These are phyloP conservation scores for Elymnias hypermnestra DNA, from an alignment of 1,140 invertebrate genomes.

Conservation along the genomic window DNA sequence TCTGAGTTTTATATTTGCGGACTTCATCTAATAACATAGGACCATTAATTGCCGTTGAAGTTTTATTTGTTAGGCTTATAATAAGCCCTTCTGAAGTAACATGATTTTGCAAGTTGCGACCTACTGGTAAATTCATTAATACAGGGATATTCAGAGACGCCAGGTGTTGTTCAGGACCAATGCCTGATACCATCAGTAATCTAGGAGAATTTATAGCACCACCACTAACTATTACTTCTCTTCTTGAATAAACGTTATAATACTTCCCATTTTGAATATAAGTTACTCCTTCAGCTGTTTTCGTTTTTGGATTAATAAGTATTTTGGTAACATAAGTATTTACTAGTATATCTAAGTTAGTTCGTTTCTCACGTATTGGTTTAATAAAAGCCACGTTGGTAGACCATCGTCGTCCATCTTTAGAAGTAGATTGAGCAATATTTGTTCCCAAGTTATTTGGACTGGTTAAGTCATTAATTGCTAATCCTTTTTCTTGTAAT, in stretches of 20 bases:
- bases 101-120: constrained; percentile 90
- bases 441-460: constrained; percentile 77
- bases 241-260: constrained; percentile 71
- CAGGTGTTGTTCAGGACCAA: constrained; percentile 81
- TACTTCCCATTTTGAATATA: constrained; percentile 78
- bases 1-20: constrained; percentile 72
- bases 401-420: constrained; percentile 81
- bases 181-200: constrained; percentile 85
- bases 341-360: constrained; percentile 84
- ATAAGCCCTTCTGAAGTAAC: constrained; percentile 77
- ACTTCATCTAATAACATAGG: constrained; percentile 72
- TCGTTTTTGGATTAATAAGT: constrained; percentile 82
- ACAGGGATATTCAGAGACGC: constrained; percentile 77
- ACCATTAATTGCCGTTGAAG: constrained; percentile 55
- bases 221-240: constrained; percentile 85
- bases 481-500: constrained; percentile 78
- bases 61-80: constrained; percentile 74
- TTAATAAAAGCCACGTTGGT: constrained; percentile 84
- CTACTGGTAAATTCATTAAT: constrained; percentile 80
- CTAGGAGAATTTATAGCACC: constrained; percentile 85
- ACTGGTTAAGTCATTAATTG: constrained; percentile 76
- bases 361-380: constrained; percentile 80
- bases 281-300: constrained; percentile 83
- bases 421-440: constrained; percentile 77
- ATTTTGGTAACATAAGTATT: constrained; percentile 83